A percentile compares a stretch with the other conserved stretches of the same genome.
phyloP scores from a whole-genome alignment of 2,888 invertebrate species.

The Omphaloscelis lunosa region DNA sequence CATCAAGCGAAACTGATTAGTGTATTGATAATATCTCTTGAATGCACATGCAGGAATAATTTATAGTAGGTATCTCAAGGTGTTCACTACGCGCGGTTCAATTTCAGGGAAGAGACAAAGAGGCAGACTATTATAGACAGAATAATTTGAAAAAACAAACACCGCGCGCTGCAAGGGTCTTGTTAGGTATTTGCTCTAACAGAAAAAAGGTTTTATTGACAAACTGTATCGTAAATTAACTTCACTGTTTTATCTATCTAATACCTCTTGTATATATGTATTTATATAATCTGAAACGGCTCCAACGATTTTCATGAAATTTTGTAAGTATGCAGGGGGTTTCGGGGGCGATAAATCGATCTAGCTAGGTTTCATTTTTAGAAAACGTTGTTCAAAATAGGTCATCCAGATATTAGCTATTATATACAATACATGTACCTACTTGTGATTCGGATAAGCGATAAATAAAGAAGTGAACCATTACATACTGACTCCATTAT shows the following conservation, averaged over 20 bases:
- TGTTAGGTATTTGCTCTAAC: constrained; percentile 11
- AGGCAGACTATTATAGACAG: constrained; percentile 10
- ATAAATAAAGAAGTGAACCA: constrained; percentile 66
- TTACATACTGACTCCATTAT: constrained; percentile 68
- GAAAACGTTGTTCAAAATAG: too few relatives aligned
- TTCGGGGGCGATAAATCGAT: too few relatives aligned
- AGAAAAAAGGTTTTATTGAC: constrained; percentile 49
- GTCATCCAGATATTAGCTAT: too few relatives aligned
- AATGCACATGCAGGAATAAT: constrained; percentile 52
- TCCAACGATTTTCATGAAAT: too few relatives aligned
- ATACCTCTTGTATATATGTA: too few relatives aligned
- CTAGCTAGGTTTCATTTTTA: too few relatives aligned
- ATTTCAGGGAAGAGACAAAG: constrained; percentile 53
- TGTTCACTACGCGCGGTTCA: constrained; percentile 31
- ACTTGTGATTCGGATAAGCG: constrained; percentile 39
- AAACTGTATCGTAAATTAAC: constrained; percentile 30
- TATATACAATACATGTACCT: constrained; percentile 46
- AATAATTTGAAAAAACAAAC: constrained; percentile 27
- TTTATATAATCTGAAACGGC: too few relatives aligned
- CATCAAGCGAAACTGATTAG: constrained; percentile 58
- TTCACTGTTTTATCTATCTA: constrained; percentile 32
- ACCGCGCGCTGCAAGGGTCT: not conserved
- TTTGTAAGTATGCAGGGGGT: too few relatives aligned
- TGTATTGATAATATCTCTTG: constrained; percentile 56
- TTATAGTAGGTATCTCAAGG: constrained; percentile 58